A percentile compares a stretch with the other conserved stretches of the same genome.
Conservation (phyloP, 37 sponge, comb jelly and placozoan genomes). For the Mnemiopsis leidyi region DNA sequence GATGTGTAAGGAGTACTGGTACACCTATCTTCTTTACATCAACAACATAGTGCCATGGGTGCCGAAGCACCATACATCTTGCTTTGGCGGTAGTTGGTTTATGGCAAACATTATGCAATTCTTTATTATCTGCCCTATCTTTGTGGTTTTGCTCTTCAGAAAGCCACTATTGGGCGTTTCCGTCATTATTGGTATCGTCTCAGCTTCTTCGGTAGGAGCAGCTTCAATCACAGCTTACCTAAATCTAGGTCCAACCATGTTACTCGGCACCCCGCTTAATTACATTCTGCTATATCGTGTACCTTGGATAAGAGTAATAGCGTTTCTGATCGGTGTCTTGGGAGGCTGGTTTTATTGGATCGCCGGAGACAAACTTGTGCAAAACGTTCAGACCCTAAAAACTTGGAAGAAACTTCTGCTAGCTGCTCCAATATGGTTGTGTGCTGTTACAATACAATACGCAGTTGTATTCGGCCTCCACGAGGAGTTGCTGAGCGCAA, state of each 20-base stretch:
- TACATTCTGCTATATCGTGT: neutral
- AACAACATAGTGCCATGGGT: neutral
- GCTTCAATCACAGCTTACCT: neutral
- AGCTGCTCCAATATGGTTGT: neutral
- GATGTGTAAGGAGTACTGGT: slow-evolving; percentile 10
- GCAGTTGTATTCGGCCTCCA: neutral
- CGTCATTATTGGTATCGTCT: neutral
- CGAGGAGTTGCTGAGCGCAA: neutral
- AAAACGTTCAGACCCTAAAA: neutral
- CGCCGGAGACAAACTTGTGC: neutral
- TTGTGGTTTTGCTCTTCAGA: neutral
- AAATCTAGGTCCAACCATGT: neutral
- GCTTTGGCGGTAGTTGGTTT: neutral
- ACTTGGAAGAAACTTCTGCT: neutral
- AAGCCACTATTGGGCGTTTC: neutral
- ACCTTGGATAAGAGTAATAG: neutral
- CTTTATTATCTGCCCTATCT: neutral
- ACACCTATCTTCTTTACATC: neutral
- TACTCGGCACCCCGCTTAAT: neutral
- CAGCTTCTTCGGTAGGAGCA: neutral
- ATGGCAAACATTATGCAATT: neutral
- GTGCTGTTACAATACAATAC: neutral
- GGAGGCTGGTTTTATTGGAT: slow-evolving; percentile 18
- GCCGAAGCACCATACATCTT: neutral
- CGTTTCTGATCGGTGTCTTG: slow-evolving; percentile 21